Conservation (phyloP, 1,140 invertebrate species). For the Lutraria rhynchaena region DNA sequence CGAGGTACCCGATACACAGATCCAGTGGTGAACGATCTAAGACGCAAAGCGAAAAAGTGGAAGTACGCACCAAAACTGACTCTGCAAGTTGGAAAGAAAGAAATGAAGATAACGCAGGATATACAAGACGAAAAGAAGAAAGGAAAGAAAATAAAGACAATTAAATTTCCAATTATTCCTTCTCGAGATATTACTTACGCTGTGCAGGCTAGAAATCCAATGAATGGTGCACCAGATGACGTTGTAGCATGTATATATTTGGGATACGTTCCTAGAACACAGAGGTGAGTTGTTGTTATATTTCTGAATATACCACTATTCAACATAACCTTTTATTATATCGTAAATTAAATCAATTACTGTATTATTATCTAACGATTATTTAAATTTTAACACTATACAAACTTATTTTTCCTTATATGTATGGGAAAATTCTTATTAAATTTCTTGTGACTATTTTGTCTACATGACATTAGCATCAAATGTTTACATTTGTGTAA, state of each 20-base stretch:
- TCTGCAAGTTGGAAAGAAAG: slow-evolving; percentile 93
- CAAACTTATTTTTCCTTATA: too few species aligned
- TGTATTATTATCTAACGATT: too few species aligned
- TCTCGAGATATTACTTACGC: slow-evolving; percentile 76
- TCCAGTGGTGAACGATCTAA: slow-evolving; percentile 91
- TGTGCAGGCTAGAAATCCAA: slow-evolving; percentile 62
- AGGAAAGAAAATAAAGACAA: slow-evolving; percentile 73
- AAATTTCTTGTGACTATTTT: too few species aligned
- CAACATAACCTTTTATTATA: too few species aligned
- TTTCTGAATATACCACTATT: too few species aligned
- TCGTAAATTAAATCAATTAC: too few species aligned
- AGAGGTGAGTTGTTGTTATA: slow-evolving; percentile 81
- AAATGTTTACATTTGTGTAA: too few species aligned
- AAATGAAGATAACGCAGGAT: slow-evolving; percentile 95
- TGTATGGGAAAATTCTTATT: too few species aligned
- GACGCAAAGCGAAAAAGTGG: slow-evolving; percentile 88
- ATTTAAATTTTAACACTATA: too few species aligned
- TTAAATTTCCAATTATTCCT: slow-evolving; percentile 78
- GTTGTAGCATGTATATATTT: slow-evolving; percentile 94
- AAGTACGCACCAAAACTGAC: slow-evolving; percentile 89
- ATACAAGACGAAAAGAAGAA: slow-evolving; percentile 76
- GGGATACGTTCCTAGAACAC: slow-evolving; percentile 88
- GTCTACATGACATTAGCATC: too few species aligned
- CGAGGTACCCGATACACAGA: slow-evolving; percentile 90
- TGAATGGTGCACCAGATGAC: slow-evolving; percentile 83